Conservation (phyloP, 2,113 vertebrate genomes). For the Rhinopomastus cyanomelas region DNA sequence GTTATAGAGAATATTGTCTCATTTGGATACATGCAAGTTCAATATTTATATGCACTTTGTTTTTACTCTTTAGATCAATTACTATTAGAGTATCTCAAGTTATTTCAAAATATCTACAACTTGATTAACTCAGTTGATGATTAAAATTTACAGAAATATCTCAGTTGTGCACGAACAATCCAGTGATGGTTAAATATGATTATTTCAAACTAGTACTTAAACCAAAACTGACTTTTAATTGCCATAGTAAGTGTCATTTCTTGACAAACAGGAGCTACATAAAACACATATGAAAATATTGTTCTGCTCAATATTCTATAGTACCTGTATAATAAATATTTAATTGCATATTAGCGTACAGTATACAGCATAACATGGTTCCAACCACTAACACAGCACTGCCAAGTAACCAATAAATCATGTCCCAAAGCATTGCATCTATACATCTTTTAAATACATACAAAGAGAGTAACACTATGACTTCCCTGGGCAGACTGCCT, state of each 20-base stretch:
- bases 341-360: not conserved
- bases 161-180: not conserved
- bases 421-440: too few species aligned
- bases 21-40: not conserved
- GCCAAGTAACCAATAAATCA: too few species aligned
- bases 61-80: not conserved
- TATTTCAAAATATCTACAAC: not conserved
- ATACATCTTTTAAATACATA: too few species aligned
- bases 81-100: not conserved
- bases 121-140: not conserved
- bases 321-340: not conserved
- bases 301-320: not conserved
- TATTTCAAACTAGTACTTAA: not conserved
- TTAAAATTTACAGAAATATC: not conserved
- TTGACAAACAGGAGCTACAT: not conserved
- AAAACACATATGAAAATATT: not conserved
- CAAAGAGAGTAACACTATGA: too few species aligned
- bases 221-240: not conserved
- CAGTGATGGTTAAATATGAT: not conserved
- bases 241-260: not conserved
- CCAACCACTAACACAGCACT: too few species aligned
- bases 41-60: not conserved
- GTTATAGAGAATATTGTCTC: not conserved
- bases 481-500: too few species aligned
- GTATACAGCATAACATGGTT: not conserved